Percentiles rank a stretch among this genome's conserved stretches.
Conservation (phyloP, 1,140 invertebrate species). For the Tribolium castaneum region DNA sequence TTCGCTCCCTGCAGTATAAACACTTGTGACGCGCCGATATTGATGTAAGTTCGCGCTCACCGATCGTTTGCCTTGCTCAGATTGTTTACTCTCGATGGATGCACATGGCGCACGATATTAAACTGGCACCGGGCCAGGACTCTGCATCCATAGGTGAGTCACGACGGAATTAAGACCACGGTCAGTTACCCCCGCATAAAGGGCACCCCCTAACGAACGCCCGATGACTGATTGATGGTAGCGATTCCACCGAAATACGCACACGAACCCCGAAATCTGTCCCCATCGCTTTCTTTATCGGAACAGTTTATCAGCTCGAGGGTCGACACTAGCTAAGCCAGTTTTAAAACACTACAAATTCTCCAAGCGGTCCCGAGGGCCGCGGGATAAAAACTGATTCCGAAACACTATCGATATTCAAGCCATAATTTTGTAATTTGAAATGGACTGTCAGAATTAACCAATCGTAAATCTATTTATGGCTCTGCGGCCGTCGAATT, state of each 20-base stretch:
- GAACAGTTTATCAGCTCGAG: neutral
- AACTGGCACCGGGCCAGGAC: constrained; percentile 22
- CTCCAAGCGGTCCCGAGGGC: neutral
- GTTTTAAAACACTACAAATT: neutral
- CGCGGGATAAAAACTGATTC: neutral
- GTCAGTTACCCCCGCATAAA: constrained; percentile 36
- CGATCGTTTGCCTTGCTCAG: constrained; percentile 34
- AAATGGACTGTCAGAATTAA: neutral
- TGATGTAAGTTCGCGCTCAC: constrained; percentile 38
- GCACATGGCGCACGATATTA: constrained; percentile 34
- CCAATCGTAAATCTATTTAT: neutral
- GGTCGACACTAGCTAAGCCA: neutral
- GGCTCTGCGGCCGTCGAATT: neutral
- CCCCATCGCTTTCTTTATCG: neutral
- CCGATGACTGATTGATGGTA: constrained; percentile 4
- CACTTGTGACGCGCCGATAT: constrained; percentile 40
- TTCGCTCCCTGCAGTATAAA: constrained; percentile 36
- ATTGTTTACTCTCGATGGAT: constrained; percentile 34
- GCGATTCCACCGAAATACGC: neutral
- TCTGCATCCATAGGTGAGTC: constrained; percentile 32
- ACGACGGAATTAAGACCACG: constrained; percentile 31
- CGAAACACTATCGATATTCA: neutral
- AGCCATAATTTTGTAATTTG: neutral
- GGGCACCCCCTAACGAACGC: neutral
- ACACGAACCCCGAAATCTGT: neutral